Base-by-base conservation (phyloP, 2,888 invertebrate species). In the Spicauda simplicius region DNA sequence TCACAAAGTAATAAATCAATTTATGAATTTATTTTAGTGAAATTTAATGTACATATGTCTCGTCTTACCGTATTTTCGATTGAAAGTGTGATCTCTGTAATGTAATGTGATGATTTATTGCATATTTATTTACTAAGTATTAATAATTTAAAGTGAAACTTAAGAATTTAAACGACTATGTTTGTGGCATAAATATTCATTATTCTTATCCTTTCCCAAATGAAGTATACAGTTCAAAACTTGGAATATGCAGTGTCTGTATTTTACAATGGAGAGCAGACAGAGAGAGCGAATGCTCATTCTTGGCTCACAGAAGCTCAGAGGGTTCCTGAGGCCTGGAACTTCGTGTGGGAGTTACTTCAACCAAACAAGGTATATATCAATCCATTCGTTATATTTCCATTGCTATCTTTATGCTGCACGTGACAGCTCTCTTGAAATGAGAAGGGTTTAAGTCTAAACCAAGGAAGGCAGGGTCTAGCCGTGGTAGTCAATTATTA, bases 271-370 rank as follows among this genome's bases (percentile, higher is more conserved):
- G 91, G 92, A 79, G 94, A 88, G 77, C 94, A 81, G 81, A 88
- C 83, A 56, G 96, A 97, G 75, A 96, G 97, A 79, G 95, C 96
- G 12, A 95, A 96, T 75, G 96, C 97, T 70, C 97, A 98, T 81
- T 95, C 96, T 56, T 98, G 97, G 97, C 94, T 99, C 55, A 96
- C 97, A 50, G 94, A 95, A 74, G 97, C 97, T 12, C 98, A 98
- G 87, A 94, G 95, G 73, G 97, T 97, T 25, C 95, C 96, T 1
- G 96, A 97, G 84, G 98, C 98, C 37, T 99, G 99, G 99, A 96
- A 95, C 76, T 98, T 98, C 85, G 96, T 97, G 7, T 98, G 98
- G 98, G 96, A 97, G 72, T 94, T 99, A 33, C 94, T 99, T 75
- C 95, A 96, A 80, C 95, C 96, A 10, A 95, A 95, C 74, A 97